Conservation (phyloP, 2,797 vertebrate species). For the Enteromius paludinosus region DNA sequence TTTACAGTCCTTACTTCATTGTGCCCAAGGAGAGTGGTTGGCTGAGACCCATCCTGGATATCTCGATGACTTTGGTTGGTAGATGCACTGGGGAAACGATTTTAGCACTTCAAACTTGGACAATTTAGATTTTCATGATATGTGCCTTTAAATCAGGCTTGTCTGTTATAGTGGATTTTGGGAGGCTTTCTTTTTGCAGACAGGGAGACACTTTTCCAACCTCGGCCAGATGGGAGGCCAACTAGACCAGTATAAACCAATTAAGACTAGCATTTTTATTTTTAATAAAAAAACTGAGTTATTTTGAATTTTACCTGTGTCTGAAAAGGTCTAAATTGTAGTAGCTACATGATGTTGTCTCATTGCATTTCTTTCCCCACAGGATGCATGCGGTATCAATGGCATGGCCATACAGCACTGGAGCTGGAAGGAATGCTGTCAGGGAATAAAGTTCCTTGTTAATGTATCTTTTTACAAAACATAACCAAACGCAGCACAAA, state of each 20-base stretch:
- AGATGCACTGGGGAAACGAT: too few relatives aligned
- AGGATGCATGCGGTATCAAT: slow-evolving; percentile 88
- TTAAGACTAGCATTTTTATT: background rate
- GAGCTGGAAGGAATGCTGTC: slow-evolving; percentile 91
- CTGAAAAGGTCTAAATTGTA: slow-evolving; percentile 86
- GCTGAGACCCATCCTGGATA: too few relatives aligned
- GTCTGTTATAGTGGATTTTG: too few relatives aligned
- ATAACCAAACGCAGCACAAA: background rate
- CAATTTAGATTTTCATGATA: too few relatives aligned
- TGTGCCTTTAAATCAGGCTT: too few relatives aligned
- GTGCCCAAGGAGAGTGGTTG: too few relatives aligned
- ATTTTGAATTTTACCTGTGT: slow-evolving; percentile 73
- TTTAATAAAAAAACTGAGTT: background rate
- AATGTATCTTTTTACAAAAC: background rate
- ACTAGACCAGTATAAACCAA: background rate
- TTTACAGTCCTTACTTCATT: too few relatives aligned
- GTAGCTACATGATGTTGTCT: slow-evolving; percentile 85
- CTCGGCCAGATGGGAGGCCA: background rate
- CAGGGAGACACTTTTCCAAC: background rate
- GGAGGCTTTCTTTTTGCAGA: background rate
- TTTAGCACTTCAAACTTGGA: too few relatives aligned
- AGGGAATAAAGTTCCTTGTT: slow-evolving; percentile 8
- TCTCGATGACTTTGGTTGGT: too few relatives aligned
- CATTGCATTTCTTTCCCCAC: slow-evolving; percentile 84
- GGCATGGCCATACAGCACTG: slow-evolving; percentile 86